Conservation (phyloP, 2,113 vertebrate species). For the Eulemur macaco region DNA sequence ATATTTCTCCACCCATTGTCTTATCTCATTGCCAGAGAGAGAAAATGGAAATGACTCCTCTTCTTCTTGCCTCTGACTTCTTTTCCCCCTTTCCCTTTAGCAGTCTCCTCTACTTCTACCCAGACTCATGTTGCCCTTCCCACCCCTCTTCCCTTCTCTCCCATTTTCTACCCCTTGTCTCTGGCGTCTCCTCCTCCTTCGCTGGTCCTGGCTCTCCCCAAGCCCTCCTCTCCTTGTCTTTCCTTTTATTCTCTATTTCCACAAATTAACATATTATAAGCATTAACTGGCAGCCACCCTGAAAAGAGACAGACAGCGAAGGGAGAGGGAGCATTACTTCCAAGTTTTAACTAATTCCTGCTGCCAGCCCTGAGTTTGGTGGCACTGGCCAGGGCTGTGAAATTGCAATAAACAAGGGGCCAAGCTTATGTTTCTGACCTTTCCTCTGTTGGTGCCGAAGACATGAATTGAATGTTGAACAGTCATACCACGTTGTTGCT, state of each 20-base stretch:
- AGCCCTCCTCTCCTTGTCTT: background rate
- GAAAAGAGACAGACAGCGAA: background rate
- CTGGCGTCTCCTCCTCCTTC: background rate
- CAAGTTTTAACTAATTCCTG: constrained; percentile 41
- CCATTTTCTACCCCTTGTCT: background rate
- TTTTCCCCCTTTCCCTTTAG: background rate
- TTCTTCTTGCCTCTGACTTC: background rate
- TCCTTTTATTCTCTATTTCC: constrained; percentile 48
- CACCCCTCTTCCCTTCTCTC: background rate
- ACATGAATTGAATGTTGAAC: constrained; percentile 60
- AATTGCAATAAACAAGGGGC: constrained; percentile 54
- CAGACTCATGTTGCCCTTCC: background rate
- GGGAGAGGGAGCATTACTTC: background rate
- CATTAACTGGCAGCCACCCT: constrained; percentile 45
- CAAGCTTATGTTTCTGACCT: constrained; percentile 23
- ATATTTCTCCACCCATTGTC: background rate
- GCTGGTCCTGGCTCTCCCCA: background rate
- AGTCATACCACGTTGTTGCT: background rate
- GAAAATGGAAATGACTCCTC: background rate
- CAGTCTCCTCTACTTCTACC: background rate
- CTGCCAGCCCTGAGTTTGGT: background rate
- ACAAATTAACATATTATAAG: constrained; percentile 53
- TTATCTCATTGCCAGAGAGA: background rate
- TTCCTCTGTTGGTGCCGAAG: constrained; percentile 33
- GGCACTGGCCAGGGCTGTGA: constrained; percentile 58